Evolutionary conservation across 2,797 vertebrate species (phyloP).

Genomic region (Mormyrus proboscirostris): DNA sequence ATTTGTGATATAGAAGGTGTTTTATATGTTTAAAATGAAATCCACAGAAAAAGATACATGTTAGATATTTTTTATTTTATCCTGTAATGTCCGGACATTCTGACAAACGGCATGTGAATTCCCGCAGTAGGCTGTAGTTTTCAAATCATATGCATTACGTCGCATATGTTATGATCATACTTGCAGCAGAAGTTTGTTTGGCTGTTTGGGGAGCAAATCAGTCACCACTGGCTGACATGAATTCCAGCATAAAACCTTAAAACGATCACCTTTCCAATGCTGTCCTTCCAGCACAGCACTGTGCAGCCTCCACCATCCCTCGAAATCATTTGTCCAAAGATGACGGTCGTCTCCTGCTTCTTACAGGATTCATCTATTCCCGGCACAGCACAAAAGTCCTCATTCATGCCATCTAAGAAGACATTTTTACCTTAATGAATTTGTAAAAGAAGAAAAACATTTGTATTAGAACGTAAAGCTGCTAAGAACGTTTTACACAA

Average conservation of each 20-base stretch:
- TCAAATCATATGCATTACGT: neutral
- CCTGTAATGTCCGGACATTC: neutral
- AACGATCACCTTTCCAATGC: neutral
- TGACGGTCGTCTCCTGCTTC: neutral
- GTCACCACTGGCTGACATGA: neutral
- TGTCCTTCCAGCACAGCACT: constrained; percentile 20
- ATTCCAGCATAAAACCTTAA: neutral
- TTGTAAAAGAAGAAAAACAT: constrained; percentile 55
- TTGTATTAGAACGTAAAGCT: constrained; percentile 50
- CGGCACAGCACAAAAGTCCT: constrained; percentile 42
- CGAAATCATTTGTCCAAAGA: neutral
- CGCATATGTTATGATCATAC: neutral
- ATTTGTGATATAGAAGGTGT: neutral
- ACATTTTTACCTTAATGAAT: constrained; percentile 60
- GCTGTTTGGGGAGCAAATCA: neutral
- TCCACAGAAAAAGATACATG: neutral
- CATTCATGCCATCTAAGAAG: constrained; percentile 38
- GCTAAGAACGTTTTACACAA: constrained; percentile 47
- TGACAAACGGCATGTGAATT: neutral
- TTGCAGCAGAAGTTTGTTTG: neutral
- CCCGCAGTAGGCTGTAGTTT: neutral
- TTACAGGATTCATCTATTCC: neutral
- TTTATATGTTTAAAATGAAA: neutral
- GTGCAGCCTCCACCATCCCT: constrained; percentile 9
- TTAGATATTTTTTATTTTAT: neutral